Base-by-base conservation (phyloP, 2,888 invertebrate species). In the Lasioglossum figueresi region DNA sequence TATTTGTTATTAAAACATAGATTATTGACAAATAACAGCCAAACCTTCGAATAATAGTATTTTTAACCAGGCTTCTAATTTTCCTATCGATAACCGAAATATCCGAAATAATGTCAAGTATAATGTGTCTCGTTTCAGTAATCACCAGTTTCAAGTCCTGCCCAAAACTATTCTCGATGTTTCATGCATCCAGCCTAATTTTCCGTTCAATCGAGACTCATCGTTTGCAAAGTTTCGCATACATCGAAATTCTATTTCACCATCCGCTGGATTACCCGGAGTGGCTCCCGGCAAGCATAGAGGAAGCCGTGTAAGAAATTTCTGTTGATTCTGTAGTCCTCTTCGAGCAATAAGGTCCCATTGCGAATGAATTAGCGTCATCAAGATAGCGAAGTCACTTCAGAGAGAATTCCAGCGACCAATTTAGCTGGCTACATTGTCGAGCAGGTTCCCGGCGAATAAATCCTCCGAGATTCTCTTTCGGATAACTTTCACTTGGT, bases 371-470 rank as follows among this genome's bases (percentile, higher is more conserved):
- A 89, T 87, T 86, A 82, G 79, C 88, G 82, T 80, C 77, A 81
- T 88, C 85, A 63, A 88, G 83, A 89, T 89, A 80, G 85, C 71
- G 77, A 79, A 80, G 80, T 85, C 89, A 79, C 79, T 73, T 85
- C 85, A 74, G 82, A 89, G 75, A 70, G 88, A 83, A 86, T 79
- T 86, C 84, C 74, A 78, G 70, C 82, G 76, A 75, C 70, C 86
- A 87, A 84, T 86, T 89, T 88, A 89, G 72, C 78, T 45, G 78
- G 85, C 76, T 88, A 80, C 81, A 78, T 88, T 84, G 88, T 88
- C 81, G 86, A 83, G 89, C 89, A 89, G 84, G 86, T 89, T 83
- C 83, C 89, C 56, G 76, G 68, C 78, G 89, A 73, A 84, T 88
- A 86, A 89, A 83, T 89, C 89, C 89, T 71, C 19, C n/a, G 79